These are phyloP conservation scores for Hippocampus guttulatus DNA, from an alignment of 2,113 vertebrate genomes.

Conservation along the genomic window DNA sequence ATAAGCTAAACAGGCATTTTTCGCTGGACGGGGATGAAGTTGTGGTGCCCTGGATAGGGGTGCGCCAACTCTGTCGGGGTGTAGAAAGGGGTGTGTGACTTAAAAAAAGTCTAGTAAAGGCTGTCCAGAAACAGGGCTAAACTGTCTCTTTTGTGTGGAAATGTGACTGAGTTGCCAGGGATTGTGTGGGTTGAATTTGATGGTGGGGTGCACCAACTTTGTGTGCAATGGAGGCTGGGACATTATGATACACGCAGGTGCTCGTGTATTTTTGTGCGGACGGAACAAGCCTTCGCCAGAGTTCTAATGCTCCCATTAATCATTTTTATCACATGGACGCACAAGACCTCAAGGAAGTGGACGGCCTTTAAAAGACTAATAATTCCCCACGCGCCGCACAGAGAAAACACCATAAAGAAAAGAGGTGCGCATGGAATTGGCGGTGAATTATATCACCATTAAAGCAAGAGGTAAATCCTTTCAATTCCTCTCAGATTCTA, in stretches of 20 bases:
- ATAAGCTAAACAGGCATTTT: no score
- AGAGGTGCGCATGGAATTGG: constrained; percentile 26
- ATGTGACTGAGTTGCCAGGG: no score
- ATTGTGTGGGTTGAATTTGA: background rate
- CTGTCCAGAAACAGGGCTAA: no score
- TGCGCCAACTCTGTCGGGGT: no score
- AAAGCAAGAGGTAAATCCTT: background rate
- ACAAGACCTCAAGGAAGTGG: constrained; percentile 31
- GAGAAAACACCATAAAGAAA: constrained; percentile 43
- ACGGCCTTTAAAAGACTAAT: constrained; percentile 52
- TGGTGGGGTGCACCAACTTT: no score
- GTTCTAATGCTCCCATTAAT: constrained; percentile 42
- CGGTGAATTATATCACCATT: constrained; percentile 38
- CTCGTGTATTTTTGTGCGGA: constrained; percentile 21
- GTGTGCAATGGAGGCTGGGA: background rate
- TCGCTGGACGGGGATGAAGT: no score
- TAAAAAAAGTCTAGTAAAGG: no score
- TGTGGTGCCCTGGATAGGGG: no score
- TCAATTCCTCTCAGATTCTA: background rate
- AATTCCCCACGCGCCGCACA: constrained; percentile 19
- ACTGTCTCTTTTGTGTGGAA: no score
- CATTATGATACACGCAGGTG: constrained; percentile 2
- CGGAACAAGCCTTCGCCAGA: constrained; percentile 8
- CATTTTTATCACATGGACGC: constrained; percentile 33
- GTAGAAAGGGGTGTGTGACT: no score